A percentile compares a stretch with the other conserved stretches of the same genome.
Evolutionary conservation across 2,113 vertebrate genomes (phyloP).

Genomic region (Anser brachyrhynchus): DNA sequence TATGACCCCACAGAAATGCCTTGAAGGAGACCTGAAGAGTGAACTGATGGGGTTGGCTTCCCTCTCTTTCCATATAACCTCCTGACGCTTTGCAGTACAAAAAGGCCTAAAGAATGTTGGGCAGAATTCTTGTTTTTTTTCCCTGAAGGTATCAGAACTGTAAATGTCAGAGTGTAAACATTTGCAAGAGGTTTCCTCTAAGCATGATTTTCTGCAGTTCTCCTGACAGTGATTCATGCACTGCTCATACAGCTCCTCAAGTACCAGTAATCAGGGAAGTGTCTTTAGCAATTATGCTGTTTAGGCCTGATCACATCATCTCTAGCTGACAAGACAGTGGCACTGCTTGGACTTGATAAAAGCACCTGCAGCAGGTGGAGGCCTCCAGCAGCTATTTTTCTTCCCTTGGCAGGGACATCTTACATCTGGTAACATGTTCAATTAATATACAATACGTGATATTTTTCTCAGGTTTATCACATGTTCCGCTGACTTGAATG

Average conservation of each 20-base stretch:
- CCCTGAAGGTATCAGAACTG: background rate
- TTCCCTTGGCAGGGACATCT: background rate
- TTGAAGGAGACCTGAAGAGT: background rate
- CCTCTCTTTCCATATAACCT: rapidly evolving
- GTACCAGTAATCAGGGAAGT: background rate
- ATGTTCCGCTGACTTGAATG: background rate
- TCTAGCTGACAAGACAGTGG: background rate
- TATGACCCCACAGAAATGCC: background rate
- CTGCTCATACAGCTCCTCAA: background rate
- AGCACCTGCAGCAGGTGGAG: background rate
- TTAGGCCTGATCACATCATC: background rate
- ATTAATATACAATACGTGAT: background rate
- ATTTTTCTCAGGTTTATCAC: background rate
- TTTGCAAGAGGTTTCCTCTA: background rate
- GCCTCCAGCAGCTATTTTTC: background rate
- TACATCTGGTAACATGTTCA: background rate
- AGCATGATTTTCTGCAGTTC: background rate
- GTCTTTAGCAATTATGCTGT: background rate
- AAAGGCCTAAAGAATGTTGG: background rate
- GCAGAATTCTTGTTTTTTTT: background rate
- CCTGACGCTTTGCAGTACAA: background rate
- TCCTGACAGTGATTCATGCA: background rate
- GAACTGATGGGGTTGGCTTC: background rate
- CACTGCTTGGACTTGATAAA: background rate
- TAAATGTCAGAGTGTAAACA: background rate